These are phyloP conservation scores for Thripadectes ignobilis DNA, from an alignment of 2,797 vertebrate genomes.

Conservation along the genomic window DNA sequence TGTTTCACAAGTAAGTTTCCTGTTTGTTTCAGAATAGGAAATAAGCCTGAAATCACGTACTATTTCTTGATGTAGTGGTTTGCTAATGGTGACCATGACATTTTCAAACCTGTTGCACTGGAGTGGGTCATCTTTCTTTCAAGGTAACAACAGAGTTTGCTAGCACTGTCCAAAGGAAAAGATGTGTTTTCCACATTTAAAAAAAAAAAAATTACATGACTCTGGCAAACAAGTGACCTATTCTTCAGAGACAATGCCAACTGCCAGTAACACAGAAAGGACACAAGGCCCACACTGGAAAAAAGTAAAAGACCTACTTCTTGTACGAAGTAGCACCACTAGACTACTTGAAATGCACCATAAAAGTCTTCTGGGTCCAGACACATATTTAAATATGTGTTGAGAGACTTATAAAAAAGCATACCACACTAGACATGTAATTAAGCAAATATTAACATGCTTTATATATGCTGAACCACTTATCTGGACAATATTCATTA, in stretches of 20 bases:
- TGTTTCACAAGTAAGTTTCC: not conserved
- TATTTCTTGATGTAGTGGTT: not conserved
- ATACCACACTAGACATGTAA: not conserved
- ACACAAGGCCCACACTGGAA: not conserved
- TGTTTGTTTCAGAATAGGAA: conserved; percentile 14
- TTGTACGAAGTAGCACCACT: not conserved
- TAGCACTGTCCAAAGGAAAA: not conserved
- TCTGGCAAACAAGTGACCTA: not conserved
- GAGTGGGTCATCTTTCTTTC: not conserved
- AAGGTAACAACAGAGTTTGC: not conserved
- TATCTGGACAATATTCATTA: not conserved
- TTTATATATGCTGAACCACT: not conserved
- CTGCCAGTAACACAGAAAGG: not conserved
- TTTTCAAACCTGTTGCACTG: not conserved
- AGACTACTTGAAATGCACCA: not conserved
- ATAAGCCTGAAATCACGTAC: not conserved
- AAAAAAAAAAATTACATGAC: not conserved
- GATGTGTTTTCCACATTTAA: not conserved
- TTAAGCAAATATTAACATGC: conserved; percentile 10
- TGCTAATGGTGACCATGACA: not conserved
- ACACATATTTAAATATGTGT: not conserved
- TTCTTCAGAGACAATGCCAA: not conserved
- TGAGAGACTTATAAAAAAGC: not conserved
- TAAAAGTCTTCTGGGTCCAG: not conserved
- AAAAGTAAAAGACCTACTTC: not conserved